phyloP scores from a whole-genome alignment of 2,113 vertebrate species.

The Odontophorus gujanensis region DNA sequence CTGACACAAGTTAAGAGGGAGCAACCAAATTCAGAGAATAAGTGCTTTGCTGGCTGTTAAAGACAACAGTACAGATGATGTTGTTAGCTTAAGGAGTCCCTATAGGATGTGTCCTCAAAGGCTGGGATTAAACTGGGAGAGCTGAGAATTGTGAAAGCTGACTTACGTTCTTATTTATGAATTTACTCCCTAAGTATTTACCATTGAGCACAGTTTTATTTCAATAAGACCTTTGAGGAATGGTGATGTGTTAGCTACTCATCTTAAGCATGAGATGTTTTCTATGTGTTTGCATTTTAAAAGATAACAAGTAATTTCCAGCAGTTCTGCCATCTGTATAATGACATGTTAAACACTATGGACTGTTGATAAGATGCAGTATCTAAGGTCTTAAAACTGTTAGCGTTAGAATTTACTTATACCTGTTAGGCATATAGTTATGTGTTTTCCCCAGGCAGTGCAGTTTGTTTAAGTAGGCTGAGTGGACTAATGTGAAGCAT shows the following conservation, averaged over 20 bases:
- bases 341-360: background rate
- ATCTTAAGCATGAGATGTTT: background rate
- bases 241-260: background rate
- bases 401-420: background rate
- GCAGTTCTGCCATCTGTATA: background rate
- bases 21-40: background rate
- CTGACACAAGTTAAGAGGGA: background rate
- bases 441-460: accelerated
- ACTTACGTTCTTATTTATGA: background rate
- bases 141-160: background rate
- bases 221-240: background rate
- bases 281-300: background rate
- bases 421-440: background rate
- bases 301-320: background rate
- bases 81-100: background rate
- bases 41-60: background rate
- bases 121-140: background rate
- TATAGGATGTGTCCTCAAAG: background rate
- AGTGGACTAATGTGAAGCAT: background rate
- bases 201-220: background rate
- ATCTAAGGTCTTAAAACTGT: background rate
- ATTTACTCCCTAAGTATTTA: background rate
- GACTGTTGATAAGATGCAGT: background rate
- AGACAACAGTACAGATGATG: background rate
- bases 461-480: background rate